Evolutionary conservation across 2,113 vertebrate genomes (phyloP).

Genomic region (Sus scrofa): DNA sequence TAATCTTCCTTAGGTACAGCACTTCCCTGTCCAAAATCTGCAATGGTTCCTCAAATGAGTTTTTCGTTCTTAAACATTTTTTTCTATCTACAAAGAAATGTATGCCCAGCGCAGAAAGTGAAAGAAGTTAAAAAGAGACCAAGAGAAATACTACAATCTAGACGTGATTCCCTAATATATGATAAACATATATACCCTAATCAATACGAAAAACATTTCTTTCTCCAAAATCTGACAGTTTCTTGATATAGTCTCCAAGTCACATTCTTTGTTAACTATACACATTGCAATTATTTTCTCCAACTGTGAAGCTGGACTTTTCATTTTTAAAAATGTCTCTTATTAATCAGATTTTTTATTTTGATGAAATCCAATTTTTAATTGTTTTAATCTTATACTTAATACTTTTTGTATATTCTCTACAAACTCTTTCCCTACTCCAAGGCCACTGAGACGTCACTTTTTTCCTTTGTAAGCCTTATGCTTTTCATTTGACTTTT

Average conservation of each 20-base stretch:
- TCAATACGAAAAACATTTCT: not conserved
- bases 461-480: conserved; percentile 12
- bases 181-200: not conserved
- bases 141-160: not conserved
- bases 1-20: not conserved
- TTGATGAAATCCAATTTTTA: not conserved
- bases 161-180: not conserved
- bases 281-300: not conserved
- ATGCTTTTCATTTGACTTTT: conserved; percentile 28
- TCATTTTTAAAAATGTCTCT: not conserved
- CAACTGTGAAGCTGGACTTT: not conserved
- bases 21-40: not conserved
- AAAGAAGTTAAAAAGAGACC: not conserved
- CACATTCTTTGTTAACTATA: not conserved
- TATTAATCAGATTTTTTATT: not conserved
- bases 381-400: not conserved
- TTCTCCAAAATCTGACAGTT: not conserved
- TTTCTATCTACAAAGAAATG: conserved; percentile 37
- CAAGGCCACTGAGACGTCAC: not conserved
- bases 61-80: not conserved
- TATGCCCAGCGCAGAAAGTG: not conserved
- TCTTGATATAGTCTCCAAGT: not conserved
- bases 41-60: not conserved
- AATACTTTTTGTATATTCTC: not conserved
- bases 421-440: conserved; percentile 11